Percentiles rank a stretch among this genome's conserved stretches.
These are phyloP conservation scores for Folsomia candida DNA, from an alignment of 2,888 invertebrate genomes.

Conservation along the genomic window DNA sequence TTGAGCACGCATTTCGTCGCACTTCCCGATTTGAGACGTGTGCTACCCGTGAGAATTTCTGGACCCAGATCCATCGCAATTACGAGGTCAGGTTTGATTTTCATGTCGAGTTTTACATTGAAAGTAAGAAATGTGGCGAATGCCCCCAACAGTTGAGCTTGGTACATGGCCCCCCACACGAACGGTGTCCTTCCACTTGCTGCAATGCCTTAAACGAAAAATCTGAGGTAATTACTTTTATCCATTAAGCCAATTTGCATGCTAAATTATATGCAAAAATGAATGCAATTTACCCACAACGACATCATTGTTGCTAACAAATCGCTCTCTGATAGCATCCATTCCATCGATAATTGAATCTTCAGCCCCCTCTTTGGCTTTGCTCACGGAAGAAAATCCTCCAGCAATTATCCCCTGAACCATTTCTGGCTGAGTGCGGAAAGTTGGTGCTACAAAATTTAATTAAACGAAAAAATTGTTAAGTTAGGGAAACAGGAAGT, in stretches of 20 bases:
- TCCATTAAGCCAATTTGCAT: background rate
- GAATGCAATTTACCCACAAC: conserved; percentile 12
- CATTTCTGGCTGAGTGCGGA: conserved; percentile 42
- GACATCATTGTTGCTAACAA: conserved; percentile 40
- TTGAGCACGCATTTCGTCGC: conserved; percentile 48
- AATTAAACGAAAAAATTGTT: background rate
- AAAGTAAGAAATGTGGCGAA: conserved; percentile 45
- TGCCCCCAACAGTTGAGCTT: conserved; percentile 36
- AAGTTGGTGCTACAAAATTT: conserved; percentile 28
- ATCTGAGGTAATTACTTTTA: background rate
- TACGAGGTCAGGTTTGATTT: conserved; percentile 37
- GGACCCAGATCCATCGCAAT: conserved; percentile 41
- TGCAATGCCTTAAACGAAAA: conserved; percentile 41
- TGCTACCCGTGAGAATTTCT: conserved; percentile 47
- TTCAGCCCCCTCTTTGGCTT: conserved; percentile 45
- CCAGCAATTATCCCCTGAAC: conserved; percentile 49
- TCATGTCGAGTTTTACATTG: conserved; percentile 38
- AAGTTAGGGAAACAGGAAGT: background rate
- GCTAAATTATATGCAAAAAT: background rate
- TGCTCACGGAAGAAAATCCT: conserved; percentile 38
- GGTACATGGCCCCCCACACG: conserved; percentile 47
- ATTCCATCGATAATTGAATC: conserved; percentile 45
- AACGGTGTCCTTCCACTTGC: conserved; percentile 48
- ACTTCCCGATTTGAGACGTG: conserved; percentile 47
- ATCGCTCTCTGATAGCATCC: conserved; percentile 27